Conservation (phyloP, 2,797 vertebrate genomes). For the Dendrocincla tyrannina region DNA sequence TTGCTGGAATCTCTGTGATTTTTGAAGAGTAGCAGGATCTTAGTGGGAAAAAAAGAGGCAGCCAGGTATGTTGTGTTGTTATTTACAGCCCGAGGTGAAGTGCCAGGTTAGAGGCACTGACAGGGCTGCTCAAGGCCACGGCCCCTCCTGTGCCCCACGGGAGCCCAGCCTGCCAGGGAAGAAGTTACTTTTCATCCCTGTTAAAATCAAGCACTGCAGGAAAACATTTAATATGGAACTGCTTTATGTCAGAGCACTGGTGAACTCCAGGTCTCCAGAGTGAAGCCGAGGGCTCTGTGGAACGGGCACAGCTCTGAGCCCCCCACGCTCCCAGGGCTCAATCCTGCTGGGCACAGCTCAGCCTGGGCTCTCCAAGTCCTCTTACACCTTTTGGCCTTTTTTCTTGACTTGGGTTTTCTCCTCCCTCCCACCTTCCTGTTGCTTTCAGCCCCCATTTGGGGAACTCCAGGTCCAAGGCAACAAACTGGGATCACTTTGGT, state of each 20-base stretch:
- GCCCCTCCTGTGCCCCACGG: no score
- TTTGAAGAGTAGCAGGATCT: neutral
- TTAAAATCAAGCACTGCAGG: neutral
- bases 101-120: neutral
- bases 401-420: neutral
- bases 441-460: neutral
- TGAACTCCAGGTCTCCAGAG: fast-evolving
- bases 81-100: neutral
- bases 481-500: neutral
- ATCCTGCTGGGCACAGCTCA: neutral
- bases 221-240: neutral
- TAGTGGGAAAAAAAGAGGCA: neutral
- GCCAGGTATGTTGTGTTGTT: neutral
- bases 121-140: neutral
- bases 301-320: neutral
- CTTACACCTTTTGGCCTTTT: neutral
- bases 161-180: neutral
- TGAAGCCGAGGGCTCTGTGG: neutral
- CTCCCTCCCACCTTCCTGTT: neutral
- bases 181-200: neutral
- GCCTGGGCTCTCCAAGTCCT: neutral
- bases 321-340: fast-evolving
- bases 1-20: neutral
- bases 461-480: neutral
- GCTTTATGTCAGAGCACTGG: neutral